Evolutionary conservation across 2,113 vertebrate genomes (phyloP).

Genomic region (Alethe castanea): DNA sequence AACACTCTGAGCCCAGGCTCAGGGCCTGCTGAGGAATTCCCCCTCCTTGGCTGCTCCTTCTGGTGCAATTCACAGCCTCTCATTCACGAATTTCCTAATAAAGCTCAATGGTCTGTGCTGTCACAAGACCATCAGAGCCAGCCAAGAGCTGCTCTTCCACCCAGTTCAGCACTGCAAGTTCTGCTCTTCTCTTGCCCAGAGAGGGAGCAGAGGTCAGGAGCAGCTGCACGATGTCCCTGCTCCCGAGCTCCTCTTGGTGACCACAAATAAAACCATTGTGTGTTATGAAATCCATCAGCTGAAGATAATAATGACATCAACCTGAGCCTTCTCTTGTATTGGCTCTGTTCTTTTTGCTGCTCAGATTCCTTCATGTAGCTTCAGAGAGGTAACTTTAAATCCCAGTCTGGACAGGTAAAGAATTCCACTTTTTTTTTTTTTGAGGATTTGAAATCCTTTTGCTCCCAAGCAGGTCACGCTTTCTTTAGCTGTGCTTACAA

Average conservation of each 20-base stretch:
- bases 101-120: neutral
- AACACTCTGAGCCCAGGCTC: rapidly evolving
- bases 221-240: neutral
- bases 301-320: neutral
- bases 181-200: neutral
- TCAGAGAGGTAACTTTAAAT: neutral
- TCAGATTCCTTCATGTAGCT: neutral
- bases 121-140: neutral
- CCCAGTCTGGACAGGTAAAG: neutral
- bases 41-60: neutral
- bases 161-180: neutral
- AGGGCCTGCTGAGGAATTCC: neutral
- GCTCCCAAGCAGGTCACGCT: neutral
- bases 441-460: neutral
- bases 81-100: neutral
- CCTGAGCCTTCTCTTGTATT: neutral
- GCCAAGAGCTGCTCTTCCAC: neutral
- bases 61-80: neutral
- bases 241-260: neutral
- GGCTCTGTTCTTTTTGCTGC: neutral
- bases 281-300: neutral
- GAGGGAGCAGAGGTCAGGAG: neutral
- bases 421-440: neutral
- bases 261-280: neutral
- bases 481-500: neutral